Evolutionary conservation across 2,113 vertebrate species (phyloP).

Genomic region (Elephas maximus): DNA sequence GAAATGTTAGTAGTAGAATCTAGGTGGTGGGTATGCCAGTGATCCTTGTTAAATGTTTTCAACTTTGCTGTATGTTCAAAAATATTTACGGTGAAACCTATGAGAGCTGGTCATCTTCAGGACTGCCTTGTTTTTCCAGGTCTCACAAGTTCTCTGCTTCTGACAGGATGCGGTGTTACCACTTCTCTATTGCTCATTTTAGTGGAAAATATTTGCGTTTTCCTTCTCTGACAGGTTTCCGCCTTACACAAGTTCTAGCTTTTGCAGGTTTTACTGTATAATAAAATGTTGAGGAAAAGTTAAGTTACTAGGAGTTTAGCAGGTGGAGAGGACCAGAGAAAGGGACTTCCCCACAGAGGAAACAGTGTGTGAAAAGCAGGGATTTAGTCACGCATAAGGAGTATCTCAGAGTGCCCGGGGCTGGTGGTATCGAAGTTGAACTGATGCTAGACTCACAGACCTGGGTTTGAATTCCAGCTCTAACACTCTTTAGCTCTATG

Average conservation of each 20-base stretch:
- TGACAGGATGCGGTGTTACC: neutral
- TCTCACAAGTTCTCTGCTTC: neutral
- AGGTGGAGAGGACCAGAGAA: neutral
- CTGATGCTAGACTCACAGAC: constrained; percentile 25
- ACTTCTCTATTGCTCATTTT: neutral
- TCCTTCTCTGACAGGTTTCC: neutral
- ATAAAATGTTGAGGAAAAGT: constrained; percentile 16
- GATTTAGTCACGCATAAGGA: neutral
- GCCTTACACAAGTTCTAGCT: neutral
- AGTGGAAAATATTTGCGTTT: neutral
- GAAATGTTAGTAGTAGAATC: neutral
- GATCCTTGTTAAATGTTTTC: neutral
- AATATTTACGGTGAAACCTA: neutral
- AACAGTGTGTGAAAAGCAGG: neutral
- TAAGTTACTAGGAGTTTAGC: constrained; percentile 20
- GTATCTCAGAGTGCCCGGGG: neutral
- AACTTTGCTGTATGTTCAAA: neutral
- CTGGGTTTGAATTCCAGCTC: neutral
- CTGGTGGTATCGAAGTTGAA: constrained; percentile 28
- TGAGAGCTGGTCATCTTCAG: neutral
- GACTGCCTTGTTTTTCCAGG: neutral
- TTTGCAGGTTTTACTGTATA: neutral
- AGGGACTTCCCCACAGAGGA: constrained; percentile 15
- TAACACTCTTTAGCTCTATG: neutral
- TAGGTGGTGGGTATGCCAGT: neutral